Evolutionary conservation across 2,113 vertebrate genomes (phyloP).

Genomic region (Zosterops borbonicus): DNA sequence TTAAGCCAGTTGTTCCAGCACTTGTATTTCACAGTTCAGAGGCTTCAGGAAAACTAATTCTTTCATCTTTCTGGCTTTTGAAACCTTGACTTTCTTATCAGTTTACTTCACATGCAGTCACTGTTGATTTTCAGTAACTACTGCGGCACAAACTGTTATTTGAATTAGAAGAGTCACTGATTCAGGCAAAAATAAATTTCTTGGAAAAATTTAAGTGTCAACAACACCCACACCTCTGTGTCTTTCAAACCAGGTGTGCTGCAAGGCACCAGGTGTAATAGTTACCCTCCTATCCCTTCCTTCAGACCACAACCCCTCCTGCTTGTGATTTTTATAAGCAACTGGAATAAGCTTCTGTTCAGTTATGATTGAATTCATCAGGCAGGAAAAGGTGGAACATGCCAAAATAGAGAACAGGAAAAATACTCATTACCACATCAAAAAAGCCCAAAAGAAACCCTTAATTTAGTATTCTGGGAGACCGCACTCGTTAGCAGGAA

Average conservation of each 20-base stretch:
- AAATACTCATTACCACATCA: fast-evolving
- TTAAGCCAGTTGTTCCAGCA: not conserved
- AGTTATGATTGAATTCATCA: not conserved
- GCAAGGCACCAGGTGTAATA: not conserved
- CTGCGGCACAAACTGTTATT: not conserved
- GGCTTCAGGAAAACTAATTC: not conserved
- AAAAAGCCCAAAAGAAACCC: not conserved
- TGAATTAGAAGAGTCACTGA: not conserved
- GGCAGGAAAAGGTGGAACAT: not conserved
- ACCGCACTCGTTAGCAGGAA: not conserved
- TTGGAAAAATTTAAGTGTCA: not conserved
- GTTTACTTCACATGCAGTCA: not conserved
- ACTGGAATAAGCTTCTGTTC: not conserved
- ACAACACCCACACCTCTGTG: fast-evolving
- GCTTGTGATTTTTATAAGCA: not conserved
- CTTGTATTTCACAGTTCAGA: not conserved
- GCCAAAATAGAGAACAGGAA: not conserved
- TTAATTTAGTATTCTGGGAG: not conserved
- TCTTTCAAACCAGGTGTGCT: fast-evolving
- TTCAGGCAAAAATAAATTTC: not conserved
- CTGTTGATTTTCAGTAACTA: not conserved
- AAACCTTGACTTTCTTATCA: slow-evolving; percentile 16
- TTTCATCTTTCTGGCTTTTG: slow-evolving; percentile 12
- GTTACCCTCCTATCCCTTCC: not conserved
- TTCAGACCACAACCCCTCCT: not conserved